Percentiles rank a stretch among this genome's conserved stretches.
phyloP scores from a whole-genome alignment of 2,888 invertebrate genomes.

The Dryocosmus kuriphilus region DNA sequence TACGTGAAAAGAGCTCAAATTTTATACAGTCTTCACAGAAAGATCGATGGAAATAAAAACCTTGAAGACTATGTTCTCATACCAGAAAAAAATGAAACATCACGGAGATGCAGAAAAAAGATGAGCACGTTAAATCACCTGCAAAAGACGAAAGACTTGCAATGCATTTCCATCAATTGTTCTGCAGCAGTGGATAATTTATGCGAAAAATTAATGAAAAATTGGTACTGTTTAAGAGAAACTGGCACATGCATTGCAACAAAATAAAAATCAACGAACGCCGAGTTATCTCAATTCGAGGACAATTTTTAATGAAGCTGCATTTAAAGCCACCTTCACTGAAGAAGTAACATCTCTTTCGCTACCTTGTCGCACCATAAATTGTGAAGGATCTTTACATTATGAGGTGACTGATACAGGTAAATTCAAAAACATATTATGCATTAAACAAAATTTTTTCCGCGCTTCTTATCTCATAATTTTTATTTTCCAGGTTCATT shows the following conservation, averaged over 20 bases:
- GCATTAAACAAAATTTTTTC: neutral
- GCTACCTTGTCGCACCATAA: neutral
- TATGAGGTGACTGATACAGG: neutral
- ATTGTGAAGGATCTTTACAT: neutral
- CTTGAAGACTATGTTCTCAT: neutral
- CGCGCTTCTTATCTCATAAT: neutral
- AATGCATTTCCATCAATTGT: neutral
- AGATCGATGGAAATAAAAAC: neutral
- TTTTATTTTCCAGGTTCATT: neutral
- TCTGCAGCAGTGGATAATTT: slow-evolving; percentile 3
- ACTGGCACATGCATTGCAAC: neutral
- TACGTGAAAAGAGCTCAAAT: neutral
- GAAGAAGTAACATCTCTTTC: neutral
- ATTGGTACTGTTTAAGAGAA: neutral
- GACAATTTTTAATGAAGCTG: neutral
- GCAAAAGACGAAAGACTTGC: neutral
- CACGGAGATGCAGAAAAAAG: neutral
- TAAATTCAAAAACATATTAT: neutral
- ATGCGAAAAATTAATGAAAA: neutral
- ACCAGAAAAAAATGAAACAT: neutral
- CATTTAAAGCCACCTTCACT: slow-evolving; percentile 5
- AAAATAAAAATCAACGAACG: neutral
- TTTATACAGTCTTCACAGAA: neutral
- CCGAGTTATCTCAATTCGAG: neutral
- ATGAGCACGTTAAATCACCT: neutral